Evolutionary conservation across 1,140 invertebrate species (phyloP).

Genomic region (Chironomus striatipennis): DNA sequence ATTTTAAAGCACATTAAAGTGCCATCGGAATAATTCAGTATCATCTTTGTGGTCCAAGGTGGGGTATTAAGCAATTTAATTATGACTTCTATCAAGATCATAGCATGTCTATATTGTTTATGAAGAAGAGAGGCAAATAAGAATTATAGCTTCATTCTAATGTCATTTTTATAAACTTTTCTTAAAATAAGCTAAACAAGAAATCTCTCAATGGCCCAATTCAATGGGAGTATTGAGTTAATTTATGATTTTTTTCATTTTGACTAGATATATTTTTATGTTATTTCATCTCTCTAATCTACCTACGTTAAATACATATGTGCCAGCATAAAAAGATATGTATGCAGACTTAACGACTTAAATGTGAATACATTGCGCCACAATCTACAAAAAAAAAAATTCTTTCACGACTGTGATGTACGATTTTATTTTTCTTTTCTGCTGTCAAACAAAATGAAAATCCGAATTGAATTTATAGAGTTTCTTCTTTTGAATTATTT

Average conservation of each 20-base stretch:
- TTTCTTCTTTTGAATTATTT: no score
- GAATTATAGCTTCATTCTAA: constrained; percentile 10
- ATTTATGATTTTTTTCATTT: background rate
- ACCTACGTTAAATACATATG: background rate
- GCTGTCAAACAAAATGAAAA: no score
- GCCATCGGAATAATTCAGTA: no score
- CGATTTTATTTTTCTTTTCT: no score
- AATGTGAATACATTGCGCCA: background rate
- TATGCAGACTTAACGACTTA: background rate
- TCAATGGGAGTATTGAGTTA: background rate
- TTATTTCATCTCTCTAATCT: background rate
- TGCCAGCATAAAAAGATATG: constrained; percentile 1
- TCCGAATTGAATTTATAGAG: no score
- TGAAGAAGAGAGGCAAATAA: background rate
- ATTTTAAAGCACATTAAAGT: no score
- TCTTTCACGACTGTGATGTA: background rate
- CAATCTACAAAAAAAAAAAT: background rate
- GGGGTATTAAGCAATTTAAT: background rate
- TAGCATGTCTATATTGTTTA: background rate
- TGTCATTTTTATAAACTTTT: background rate
- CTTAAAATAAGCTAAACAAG: no score
- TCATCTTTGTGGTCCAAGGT: background rate
- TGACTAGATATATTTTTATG: no score
- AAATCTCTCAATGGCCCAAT: no score
- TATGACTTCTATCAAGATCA: background rate